These are phyloP conservation scores for Ochotona princeps DNA, from an alignment of 2,113 vertebrate species.

Conservation along the genomic window DNA sequence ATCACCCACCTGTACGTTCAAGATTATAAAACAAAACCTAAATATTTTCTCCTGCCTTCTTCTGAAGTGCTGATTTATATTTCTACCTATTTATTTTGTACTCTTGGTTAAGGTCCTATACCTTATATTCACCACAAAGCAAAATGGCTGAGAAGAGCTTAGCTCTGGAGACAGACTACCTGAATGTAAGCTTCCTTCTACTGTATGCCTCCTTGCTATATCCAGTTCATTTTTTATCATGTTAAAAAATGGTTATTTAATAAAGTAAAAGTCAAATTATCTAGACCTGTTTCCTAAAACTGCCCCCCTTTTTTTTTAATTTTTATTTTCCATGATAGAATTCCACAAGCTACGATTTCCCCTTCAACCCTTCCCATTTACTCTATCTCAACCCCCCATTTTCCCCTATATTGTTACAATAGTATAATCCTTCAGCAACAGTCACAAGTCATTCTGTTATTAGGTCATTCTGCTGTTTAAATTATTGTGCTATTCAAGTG, in stretches of 20 bases:
- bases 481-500: too few relatives aligned
- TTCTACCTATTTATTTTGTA: not conserved
- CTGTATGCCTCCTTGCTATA: not conserved
- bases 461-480: too few relatives aligned
- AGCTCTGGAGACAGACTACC: not conserved
- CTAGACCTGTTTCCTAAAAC: not conserved
- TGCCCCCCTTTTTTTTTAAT: not conserved
- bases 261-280: conserved; percentile 7
- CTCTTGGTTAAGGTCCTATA: not conserved
- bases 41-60: not conserved
- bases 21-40: conserved; percentile 23
- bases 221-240: conserved; percentile 5
- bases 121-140: conserved; percentile 12
- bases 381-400: too few relatives aligned
- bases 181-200: not conserved
- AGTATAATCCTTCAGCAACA: too few relatives aligned
- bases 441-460: too few relatives aligned
- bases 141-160: not conserved
- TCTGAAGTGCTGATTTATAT: not conserved
- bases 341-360: too few relatives aligned
- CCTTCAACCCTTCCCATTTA: too few relatives aligned
- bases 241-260: conserved; percentile 26
- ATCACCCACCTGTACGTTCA: not conserved
- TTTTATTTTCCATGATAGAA: too few relatives aligned
- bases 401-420: too few relatives aligned